Percentiles rank a stretch among this genome's conserved stretches.
Evolutionary conservation across 2,797 vertebrate genomes (phyloP).

Genomic region (Enteromius treurensis): DNA sequence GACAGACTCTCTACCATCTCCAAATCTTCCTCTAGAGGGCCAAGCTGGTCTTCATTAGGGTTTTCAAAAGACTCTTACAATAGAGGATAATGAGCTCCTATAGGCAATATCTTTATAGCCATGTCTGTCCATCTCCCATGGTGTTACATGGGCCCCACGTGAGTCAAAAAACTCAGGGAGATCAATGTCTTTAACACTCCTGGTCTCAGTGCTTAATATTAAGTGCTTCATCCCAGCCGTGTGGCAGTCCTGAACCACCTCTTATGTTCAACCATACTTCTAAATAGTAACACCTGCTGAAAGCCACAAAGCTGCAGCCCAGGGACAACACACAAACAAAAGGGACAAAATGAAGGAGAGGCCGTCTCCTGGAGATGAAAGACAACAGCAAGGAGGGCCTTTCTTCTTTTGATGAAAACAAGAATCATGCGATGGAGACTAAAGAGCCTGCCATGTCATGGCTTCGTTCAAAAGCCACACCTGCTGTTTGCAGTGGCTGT

Average conservation of each 20-base stretch:
- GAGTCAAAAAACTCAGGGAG: not conserved
- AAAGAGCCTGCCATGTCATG: conserved; percentile 73
- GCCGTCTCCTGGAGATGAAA: conserved; percentile 78
- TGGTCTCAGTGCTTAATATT: conserved; percentile 36
- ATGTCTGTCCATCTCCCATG: not conserved
- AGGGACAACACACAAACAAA: conserved; percentile 67
- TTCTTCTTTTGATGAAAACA: conserved; percentile 81
- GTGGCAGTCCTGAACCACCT: conserved; percentile 46
- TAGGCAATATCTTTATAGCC: conserved; percentile 3
- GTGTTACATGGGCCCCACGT: not conserved
- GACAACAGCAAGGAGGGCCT: conserved; percentile 74
- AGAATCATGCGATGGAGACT: conserved; percentile 79
- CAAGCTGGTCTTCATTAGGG: conserved; percentile 11
- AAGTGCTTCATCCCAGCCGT: conserved; percentile 38
- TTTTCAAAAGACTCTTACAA: not conserved
- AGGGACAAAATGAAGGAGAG: conserved; percentile 63
- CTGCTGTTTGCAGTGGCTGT: conserved; percentile 83
- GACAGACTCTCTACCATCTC: conserved; percentile 3
- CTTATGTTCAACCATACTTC: conserved; percentile 57
- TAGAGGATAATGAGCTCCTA: conserved; percentile 11
- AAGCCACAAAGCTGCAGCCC: conserved; percentile 65
- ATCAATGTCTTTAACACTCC: conserved; percentile 31
- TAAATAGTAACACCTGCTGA: conserved; percentile 68
- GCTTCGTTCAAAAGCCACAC: conserved; percentile 81
- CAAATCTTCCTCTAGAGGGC: conserved; percentile 11